A percentile compares a stretch with the other conserved stretches of the same genome.
Evolutionary conservation across 2,113 vertebrate genomes (phyloP).

Genomic region (Scolopax mira): DNA sequence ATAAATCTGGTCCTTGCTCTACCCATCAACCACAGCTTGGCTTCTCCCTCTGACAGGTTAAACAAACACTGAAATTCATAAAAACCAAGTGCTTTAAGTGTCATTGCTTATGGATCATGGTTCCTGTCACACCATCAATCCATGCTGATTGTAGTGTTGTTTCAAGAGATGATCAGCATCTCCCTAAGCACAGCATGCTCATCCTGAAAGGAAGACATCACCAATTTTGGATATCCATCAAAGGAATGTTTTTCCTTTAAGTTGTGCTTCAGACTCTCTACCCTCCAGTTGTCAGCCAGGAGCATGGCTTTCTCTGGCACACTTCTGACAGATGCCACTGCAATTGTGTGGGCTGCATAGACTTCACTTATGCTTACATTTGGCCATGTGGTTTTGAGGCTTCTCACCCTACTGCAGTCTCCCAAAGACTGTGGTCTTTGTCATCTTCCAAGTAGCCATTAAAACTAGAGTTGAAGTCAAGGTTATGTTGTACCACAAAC

Average conservation of each 20-base stretch:
- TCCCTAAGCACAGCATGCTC: not conserved
- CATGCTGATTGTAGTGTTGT: not conserved
- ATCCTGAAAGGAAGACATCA: not conserved
- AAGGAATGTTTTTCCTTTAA: not conserved
- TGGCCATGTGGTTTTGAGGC: constrained; percentile 45
- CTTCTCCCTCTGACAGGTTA: not conserved
- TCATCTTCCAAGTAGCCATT: constrained; percentile 58
- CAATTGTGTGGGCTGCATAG: constrained; percentile 26
- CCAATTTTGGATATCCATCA: not conserved
- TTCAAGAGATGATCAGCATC: not conserved
- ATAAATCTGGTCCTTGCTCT: not conserved
- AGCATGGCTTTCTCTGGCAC: not conserved
- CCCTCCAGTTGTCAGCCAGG: constrained; percentile 21
- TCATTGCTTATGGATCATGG: not conserved
- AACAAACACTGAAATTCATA: not conserved
- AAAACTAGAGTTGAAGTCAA: constrained; percentile 54
- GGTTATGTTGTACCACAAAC: constrained; percentile 57
- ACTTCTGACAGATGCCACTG: constrained; percentile 1
- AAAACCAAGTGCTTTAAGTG: not conserved
- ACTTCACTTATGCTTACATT: constrained; percentile 16
- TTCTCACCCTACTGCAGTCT: constrained; percentile 52
- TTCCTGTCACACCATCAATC: not conserved
- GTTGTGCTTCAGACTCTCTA: not conserved
- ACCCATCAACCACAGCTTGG: not conserved
- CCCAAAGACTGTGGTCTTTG: constrained; percentile 33